Percentiles rank a stretch among this genome's conserved stretches.
Evolutionary conservation across 2,113 vertebrate species (phyloP).

Genomic region (Alosa alosa): DNA sequence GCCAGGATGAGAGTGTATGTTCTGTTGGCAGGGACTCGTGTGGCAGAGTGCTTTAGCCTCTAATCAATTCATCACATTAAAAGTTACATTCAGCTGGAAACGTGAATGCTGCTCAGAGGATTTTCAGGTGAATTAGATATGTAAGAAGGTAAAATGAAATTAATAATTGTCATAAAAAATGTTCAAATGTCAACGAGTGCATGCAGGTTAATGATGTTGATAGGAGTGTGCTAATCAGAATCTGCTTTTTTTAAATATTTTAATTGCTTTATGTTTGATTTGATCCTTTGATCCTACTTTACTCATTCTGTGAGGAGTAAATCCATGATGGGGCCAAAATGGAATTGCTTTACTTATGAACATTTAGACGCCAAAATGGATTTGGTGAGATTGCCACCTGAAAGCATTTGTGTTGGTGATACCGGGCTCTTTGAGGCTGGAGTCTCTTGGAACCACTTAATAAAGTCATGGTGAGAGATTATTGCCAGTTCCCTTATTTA

Average conservation of each 20-base stretch:
- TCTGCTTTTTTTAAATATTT: too few relatives aligned
- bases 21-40: neutral
- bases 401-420: neutral
- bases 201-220: too few relatives aligned
- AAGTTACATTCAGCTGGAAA: neutral
- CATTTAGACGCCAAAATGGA: too few relatives aligned
- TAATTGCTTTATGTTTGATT: too few relatives aligned
- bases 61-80: conserved; percentile 1
- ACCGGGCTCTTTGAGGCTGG: too few relatives aligned
- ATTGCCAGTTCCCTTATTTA: neutral
- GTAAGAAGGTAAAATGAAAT: neutral
- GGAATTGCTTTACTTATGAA: neutral
- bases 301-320: neutral
- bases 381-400: neutral
- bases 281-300: neutral
- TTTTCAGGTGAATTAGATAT: neutral
- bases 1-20: neutral
- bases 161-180: too few relatives aligned
- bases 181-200: too few relatives aligned
- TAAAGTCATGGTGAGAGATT: neutral
- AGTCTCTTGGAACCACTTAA: too few relatives aligned
- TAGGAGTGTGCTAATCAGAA: too few relatives aligned
- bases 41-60: neutral
- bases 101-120: neutral
- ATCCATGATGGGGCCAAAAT: neutral